Evolutionary conservation across 2,888 invertebrate species (phyloP).

Genomic region (Cyrtodaria siliqua): DNA sequence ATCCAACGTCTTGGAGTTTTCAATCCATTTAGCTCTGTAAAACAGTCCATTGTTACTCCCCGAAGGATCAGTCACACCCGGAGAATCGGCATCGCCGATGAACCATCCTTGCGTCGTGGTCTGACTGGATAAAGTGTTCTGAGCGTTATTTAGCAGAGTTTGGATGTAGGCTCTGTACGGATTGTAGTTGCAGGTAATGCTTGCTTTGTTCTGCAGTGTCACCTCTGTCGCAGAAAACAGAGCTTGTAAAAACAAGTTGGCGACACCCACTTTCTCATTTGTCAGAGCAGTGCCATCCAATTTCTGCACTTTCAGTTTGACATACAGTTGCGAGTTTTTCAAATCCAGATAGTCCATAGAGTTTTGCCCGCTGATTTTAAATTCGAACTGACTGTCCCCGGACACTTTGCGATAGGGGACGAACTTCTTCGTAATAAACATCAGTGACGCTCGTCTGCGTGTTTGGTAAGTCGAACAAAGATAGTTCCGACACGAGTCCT

Average conservation of each 20-base stretch:
- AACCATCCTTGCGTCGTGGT: not conserved
- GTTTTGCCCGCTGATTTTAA: constrained; percentile 7
- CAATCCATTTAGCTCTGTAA: constrained; percentile 8
- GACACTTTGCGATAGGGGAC: constrained; percentile 5
- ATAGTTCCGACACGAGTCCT: too few relatives aligned
- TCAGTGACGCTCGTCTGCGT: too few relatives aligned
- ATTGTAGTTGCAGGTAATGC: constrained; percentile 3
- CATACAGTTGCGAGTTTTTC: constrained; percentile 4
- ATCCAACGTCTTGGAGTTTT: constrained; percentile 18
- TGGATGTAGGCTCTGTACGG: constrained; percentile 8
- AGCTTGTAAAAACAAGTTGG: too few relatives aligned
- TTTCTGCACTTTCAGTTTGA: constrained; percentile 8
- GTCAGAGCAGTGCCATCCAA: not conserved
- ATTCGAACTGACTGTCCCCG: constrained; percentile 1
- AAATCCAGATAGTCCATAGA: constrained; percentile 8
- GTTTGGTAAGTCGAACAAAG: too few relatives aligned
- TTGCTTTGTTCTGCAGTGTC: constrained; percentile 32
- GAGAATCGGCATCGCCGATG: constrained; percentile 6
- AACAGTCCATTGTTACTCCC: constrained; percentile 20
- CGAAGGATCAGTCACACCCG: constrained; percentile 27
- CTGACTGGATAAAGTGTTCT: not conserved
- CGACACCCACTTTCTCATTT: not conserved
- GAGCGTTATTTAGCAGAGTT: not conserved
- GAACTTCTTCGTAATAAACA: too few relatives aligned
- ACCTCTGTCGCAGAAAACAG: too few relatives aligned